These are phyloP conservation scores for Bursaphelenchus okinawaensis DNA, from an alignment of 2,888 invertebrate genomes.

Conservation along the genomic window DNA sequence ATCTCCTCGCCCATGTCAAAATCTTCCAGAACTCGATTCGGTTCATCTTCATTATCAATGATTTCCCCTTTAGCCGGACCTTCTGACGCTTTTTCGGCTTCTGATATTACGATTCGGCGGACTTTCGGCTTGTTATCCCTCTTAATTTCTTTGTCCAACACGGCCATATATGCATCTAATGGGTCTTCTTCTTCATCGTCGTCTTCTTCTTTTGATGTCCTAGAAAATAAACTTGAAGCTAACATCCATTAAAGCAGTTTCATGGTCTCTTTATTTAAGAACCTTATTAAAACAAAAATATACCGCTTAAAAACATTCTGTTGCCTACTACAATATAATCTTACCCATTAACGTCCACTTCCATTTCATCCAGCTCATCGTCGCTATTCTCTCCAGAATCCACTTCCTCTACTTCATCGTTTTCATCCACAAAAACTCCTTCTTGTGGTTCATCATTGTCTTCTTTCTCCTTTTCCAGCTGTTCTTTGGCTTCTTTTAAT, in stretches of 20 bases:
- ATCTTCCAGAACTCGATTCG: conserved; percentile 63
- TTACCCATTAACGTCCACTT: not conserved
- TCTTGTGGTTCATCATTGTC: not conserved
- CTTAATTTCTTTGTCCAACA: conserved; percentile 21
- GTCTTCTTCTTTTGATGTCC: conserved; percentile 3
- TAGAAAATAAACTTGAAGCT: not conserved
- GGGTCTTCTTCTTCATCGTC: conserved; percentile 73
- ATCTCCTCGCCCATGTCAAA: conserved; percentile 49
- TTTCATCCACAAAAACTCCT: not conserved
- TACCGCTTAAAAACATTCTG: too few species aligned
- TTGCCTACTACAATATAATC: too few species aligned
- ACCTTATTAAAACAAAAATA: not conserved
- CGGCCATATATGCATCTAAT: conserved; percentile 90
- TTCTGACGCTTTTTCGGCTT: conserved; percentile 16
- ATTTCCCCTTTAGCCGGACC: conserved; percentile 75
- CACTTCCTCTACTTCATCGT: conserved; percentile 6
- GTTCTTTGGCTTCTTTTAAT: not conserved
- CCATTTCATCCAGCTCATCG: not conserved
- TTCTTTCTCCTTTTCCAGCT: not conserved
- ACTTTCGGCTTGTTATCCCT: conserved; percentile 10
- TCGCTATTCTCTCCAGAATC: conserved; percentile 7
- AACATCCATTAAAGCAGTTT: too few species aligned
- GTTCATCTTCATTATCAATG: conserved; percentile 98
- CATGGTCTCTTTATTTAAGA: not conserved
- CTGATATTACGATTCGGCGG: conserved; percentile 18